Evolutionary conservation across 1,140 invertebrate genomes (phyloP).

Genomic region (Drosophila lowei): DNA sequence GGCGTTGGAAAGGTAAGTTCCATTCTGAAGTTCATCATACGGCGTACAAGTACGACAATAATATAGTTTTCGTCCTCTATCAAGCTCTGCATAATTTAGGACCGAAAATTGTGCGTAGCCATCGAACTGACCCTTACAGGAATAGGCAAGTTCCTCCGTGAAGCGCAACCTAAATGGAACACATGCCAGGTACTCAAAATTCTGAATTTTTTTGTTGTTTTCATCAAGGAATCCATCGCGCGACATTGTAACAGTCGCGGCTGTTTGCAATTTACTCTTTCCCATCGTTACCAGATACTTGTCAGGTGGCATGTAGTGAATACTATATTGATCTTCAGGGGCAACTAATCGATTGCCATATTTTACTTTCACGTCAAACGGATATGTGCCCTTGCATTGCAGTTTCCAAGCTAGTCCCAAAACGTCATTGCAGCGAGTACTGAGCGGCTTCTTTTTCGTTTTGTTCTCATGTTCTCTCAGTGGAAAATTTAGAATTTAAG

Average conservation of each 20-base stretch:
- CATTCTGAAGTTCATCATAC: too few relatives aligned
- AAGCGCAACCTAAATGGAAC: conserved; percentile 10
- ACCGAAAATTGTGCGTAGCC: background rate
- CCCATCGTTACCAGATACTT: conserved; percentile 16
- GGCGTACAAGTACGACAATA: too few relatives aligned
- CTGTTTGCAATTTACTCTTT: background rate
- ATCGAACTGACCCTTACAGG: background rate
- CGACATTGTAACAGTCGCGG: background rate
- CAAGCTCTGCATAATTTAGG: background rate
- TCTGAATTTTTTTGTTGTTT: background rate
- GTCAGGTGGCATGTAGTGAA: background rate
- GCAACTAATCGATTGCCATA: background rate
- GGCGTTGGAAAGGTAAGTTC: too few relatives aligned
- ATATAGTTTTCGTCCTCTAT: too few relatives aligned
- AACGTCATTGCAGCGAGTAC: background rate
- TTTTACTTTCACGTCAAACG: background rate
- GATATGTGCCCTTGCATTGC: conserved; percentile 6
- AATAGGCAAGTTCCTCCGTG: conserved; percentile 6
- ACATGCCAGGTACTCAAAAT: background rate
- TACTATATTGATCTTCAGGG: background rate
- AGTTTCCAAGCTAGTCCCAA: conserved; percentile 6
- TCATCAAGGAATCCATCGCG: background rate
- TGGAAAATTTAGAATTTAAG: too few relatives aligned
- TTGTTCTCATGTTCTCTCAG: too few relatives aligned
- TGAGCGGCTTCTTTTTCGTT: background rate